Base-by-base conservation (phyloP, 2,797 vertebrate genomes). In the Gastrophryne carolinensis region DNA sequence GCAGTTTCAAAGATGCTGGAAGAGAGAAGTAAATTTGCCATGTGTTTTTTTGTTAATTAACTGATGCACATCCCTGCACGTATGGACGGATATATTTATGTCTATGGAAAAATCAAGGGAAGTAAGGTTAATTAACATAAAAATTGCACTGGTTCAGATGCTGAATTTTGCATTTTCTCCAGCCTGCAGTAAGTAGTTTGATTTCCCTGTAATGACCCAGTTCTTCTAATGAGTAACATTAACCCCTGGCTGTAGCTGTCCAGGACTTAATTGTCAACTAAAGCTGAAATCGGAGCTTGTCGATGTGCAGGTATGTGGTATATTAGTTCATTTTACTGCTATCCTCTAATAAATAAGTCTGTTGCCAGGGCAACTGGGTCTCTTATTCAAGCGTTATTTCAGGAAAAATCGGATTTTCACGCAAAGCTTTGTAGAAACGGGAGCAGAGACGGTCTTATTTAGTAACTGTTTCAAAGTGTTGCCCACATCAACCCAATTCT, bases 41-140 rank as follows among this genome's bases (percentile, higher is more conserved):
- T 82, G 88, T 63, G 41, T 80, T 52, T 82, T 87, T 67, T 81
- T 87, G 86, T 86, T 94, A 95, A 95, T 97, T 98, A 98, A 98
- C 96, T 96, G 95, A 94, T 96, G 93, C 91, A 93, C 91, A 90
- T 92, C 93, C 94, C 92, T 94, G 91, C 89, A 91, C 93, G 91
- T 93, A 91, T 93, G 96, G 92, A 92, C 89, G 91, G 91, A 91
- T 85, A 86, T 86, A 60, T 54, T 52, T 62, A 58, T 89, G 91
- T 92, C 91, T 93, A 92, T 93, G 96, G 92, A 92, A 89, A 89
- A 94, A 95, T 92, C 92, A 94, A 92, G 88, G 93, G 95, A 95
- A 95, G 95, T 95, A 96, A 98, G 96, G 95, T 97, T 98, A 99
- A 98, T 99, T 99, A 99, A 97, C 96, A 96, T 95, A 98, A 96